These are phyloP conservation scores for Priocnemis perturbator DNA, from an alignment of 2,888 invertebrate species.

Conservation along the genomic window DNA sequence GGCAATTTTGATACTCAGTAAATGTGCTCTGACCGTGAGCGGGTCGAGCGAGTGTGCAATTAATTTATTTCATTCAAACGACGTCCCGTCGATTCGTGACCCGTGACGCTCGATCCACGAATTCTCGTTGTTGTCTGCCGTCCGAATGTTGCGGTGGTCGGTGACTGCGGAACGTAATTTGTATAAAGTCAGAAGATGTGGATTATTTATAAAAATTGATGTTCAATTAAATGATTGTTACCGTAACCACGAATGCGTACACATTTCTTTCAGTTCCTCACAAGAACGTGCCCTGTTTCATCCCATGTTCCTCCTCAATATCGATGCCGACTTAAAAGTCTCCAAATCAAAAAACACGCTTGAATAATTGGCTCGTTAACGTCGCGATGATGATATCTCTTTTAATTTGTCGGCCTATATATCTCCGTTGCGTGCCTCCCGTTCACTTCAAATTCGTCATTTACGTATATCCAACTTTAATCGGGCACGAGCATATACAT, in stretches of 20 bases:
- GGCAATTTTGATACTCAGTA: neutral
- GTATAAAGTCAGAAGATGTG: conserved; percentile 68
- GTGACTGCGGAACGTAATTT: conserved; percentile 60
- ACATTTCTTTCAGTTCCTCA: neutral
- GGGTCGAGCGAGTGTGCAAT: conserved; percentile 10
- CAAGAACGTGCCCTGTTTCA: too few relatives aligned
- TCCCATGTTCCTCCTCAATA: neutral
- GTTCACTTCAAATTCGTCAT: too few relatives aligned
- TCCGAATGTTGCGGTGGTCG: conserved; percentile 41
- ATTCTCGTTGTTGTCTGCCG: conserved; percentile 40
- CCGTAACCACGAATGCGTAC: conserved; percentile 51
- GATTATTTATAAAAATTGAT: conserved; percentile 72
- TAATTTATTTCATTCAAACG: conserved; percentile 37
- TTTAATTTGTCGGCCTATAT: too few relatives aligned
- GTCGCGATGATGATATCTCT: too few relatives aligned
- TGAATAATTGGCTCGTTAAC: too few relatives aligned
- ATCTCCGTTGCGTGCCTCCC: too few relatives aligned
- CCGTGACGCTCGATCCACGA: conserved; percentile 47
- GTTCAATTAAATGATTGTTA: conserved; percentile 74
- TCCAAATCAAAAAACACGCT: neutral
- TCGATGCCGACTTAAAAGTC: neutral
- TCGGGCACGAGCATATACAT: too few relatives aligned
- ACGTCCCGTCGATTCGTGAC: conserved; percentile 20
- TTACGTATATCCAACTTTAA: too few relatives aligned
- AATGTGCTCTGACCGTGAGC: too few relatives aligned